phyloP scores from a whole-genome alignment of 2,113 vertebrate genomes.

The Strix aluco region DNA sequence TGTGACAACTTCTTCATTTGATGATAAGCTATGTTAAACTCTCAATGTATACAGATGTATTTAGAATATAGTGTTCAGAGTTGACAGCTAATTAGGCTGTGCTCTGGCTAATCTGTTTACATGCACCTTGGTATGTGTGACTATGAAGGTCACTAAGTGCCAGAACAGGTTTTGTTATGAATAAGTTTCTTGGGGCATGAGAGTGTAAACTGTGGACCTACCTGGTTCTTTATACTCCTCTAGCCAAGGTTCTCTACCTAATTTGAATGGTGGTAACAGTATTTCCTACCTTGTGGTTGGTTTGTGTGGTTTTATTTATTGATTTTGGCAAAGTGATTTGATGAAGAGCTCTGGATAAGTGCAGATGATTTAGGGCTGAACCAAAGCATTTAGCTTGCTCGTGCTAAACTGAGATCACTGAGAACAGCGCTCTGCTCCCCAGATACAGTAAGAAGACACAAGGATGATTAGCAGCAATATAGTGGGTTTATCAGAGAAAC shows the following conservation, averaged over 20 bases:
- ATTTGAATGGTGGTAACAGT: neutral
- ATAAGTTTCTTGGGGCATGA: neutral
- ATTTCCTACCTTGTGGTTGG: neutral
- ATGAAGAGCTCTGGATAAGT: neutral
- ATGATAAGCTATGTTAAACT: neutral
- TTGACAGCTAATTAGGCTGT: neutral
- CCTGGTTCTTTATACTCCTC: neutral
- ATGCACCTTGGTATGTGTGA: neutral
- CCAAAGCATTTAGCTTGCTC: neutral
- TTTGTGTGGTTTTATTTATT: constrained; percentile 34
- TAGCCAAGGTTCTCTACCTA: neutral
- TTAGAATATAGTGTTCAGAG: neutral
- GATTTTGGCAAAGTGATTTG: neutral
- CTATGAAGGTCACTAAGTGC: neutral
- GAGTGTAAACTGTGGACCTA: neutral
- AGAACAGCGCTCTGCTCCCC: neutral
- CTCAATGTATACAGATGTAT: neutral
- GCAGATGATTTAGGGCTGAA: neutral
- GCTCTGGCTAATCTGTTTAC: neutral
- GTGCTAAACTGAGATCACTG: neutral
- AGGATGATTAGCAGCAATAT: neutral
- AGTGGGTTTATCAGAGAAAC: neutral
- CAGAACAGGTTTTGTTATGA: neutral
- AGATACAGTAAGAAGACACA: neutral
- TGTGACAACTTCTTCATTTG: neutral